These are phyloP conservation scores for Vulpes lagopus DNA, from an alignment of 2,113 vertebrate species.

Conservation along the genomic window DNA sequence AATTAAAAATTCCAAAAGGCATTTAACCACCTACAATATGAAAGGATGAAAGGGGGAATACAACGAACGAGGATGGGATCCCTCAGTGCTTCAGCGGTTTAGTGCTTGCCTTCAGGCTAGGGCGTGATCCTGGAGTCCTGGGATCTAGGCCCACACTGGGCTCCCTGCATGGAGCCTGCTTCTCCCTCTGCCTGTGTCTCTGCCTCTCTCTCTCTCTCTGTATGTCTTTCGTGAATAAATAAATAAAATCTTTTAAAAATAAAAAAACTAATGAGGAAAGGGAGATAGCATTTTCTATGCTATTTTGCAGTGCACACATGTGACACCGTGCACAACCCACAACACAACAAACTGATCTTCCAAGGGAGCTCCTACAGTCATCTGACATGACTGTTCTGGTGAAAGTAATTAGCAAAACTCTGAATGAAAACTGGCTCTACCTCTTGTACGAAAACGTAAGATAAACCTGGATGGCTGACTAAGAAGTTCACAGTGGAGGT, in stretches of 20 bases:
- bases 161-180: too few relatives aligned
- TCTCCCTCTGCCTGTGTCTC: too few relatives aligned
- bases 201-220: too few relatives aligned
- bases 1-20: neutral
- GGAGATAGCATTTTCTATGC: neutral
- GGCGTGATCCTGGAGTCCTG: too few relatives aligned
- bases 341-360: neutral
- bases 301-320: fast-evolving
- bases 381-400: neutral
- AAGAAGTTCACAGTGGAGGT: slow-evolving; percentile 90
- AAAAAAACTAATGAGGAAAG: neutral
- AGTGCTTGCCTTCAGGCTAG: too few relatives aligned
- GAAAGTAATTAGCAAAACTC: neutral
- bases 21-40: neutral
- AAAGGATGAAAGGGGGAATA: neutral
- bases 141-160: too few relatives aligned
- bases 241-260: too few relatives aligned
- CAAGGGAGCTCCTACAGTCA: too few relatives aligned
- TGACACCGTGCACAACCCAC: fast-evolving
- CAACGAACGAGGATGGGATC: neutral
- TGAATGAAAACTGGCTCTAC: slow-evolving; percentile 66
- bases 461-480: slow-evolving; percentile 87
- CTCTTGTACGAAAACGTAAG: slow-evolving; percentile 88
- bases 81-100: too few relatives aligned
- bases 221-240: too few relatives aligned